phyloP scores from a whole-genome alignment of 2,797 vertebrate genomes.

The Lates japonicus region DNA sequence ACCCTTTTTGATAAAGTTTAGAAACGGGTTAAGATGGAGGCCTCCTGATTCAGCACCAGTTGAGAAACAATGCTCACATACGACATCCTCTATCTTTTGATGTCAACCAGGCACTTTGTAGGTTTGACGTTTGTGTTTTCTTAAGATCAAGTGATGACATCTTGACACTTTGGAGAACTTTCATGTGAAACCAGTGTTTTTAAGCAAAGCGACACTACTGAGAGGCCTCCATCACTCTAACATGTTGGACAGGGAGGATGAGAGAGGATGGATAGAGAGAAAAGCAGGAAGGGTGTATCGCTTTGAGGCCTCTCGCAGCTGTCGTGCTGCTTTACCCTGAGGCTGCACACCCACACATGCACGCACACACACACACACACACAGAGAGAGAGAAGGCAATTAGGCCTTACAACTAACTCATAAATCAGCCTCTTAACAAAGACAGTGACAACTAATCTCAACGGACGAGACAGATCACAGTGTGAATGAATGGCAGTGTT shows the following conservation, averaged over 20 bases:
- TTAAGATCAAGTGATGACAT: background rate
- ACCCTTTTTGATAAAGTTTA: background rate
- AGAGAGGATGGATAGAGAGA: conserved; percentile 12
- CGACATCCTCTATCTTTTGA: background rate
- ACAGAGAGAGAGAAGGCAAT: conserved; percentile 36
- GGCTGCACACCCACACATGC: conserved; percentile 41
- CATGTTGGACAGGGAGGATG: conserved; percentile 8
- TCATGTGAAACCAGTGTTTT: background rate
- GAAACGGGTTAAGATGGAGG: background rate
- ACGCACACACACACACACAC: conserved; percentile 35
- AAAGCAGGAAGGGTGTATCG: conserved; percentile 37
- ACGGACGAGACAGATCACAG: conserved; percentile 52
- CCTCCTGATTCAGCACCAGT: background rate
- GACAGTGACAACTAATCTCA: conserved; percentile 70
- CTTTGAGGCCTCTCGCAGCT: conserved; percentile 71
- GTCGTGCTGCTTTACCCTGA: conserved; percentile 60
- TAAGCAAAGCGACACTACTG: conserved; percentile 3
- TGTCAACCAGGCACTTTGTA: background rate
- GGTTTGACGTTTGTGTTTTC: background rate
- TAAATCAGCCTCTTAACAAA: conserved; percentile 80
- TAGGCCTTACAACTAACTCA: conserved; percentile 53
- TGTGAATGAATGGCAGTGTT: conserved; percentile 42
- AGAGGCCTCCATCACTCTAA: conserved; percentile 11
- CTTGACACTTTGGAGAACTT: background rate
- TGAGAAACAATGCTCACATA: background rate